Base-by-base conservation (phyloP, 2,888 invertebrate genomes). In the Thera britannica region DNA sequence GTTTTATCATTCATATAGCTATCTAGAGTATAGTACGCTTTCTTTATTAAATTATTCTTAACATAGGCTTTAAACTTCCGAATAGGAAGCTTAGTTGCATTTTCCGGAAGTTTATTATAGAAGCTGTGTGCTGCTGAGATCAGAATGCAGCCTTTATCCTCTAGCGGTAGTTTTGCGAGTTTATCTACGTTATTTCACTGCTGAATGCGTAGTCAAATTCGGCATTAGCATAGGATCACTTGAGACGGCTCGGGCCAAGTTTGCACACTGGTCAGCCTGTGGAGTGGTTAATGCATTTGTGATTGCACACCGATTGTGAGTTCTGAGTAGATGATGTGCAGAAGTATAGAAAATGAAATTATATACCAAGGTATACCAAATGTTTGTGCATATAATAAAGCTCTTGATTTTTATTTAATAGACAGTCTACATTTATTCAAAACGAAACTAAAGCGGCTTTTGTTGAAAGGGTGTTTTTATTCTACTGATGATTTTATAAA, bases 221-320 rank as follows among this genome's bases (percentile, higher is more conserved):
- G 55, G 41, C 57, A 70, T 66, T 70, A 70, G 66, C 69, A 70
- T 70, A 63, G 59, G 58, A 62, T 58, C 69, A 69, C 69, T 70
- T 51, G 69, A 70, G 69, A 70, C 69, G 68, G 52, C 38, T 54
- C 49, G 51, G 35, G 44, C 55, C 56, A 59, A 59, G 66, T 66
- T 63, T 66, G 65, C 65, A 23, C 57, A 54, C 51, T 48, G 62
- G 62, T 62, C 69, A 66, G 59, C 69, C 34, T 65, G 61, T 65
- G 65, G 76, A 79, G 80, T 78, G 80, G 81, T 78, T 89, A 89
- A 89, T 89, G 89, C 88, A 81, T 89, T 84, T 88, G 84, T 76
- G 84, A 87, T 88, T 85, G 89, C 87, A 84, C 72, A 77, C 76
- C 83, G 73, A 83, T 81, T 81, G 82, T 71, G 62, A 77, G 74